Base-by-base conservation (phyloP, 2,888 invertebrate genomes). In the Galerucella nymphaeae region DNA sequence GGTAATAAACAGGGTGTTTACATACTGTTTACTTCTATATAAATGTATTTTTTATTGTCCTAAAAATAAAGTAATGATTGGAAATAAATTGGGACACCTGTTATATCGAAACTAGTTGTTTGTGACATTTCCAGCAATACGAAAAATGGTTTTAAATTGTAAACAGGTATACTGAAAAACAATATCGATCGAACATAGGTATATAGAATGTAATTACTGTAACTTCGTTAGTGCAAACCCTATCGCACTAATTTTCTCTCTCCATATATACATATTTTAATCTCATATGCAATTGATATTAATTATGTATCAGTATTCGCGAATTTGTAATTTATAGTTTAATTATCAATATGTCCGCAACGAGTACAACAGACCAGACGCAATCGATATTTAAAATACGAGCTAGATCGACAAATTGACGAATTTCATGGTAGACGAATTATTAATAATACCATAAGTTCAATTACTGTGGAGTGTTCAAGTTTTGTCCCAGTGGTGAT, bases 271-370 rank as follows among this genome's bases (percentile, higher is more conserved):
- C 53, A 53, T 53, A 53, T 53, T 53, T 53, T 53, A 53, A 53
- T 53, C 53, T 53, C 53, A 53, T 53, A 53, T 53, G 53, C 53
- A 53, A 53, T 53, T 53, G 53, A 53, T 53, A 53, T 53, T 53
- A 53, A 53, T 53, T 53, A 18, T 53, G 53, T 53, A 53, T 53
- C 53, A 53, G 53, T 53, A 18, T 53, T 53, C 16, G 53, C 11
- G 53, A 53, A 53, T 53, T 53, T 53, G 18, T 53, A 53, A 53
- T 53, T 53, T 53, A 18, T 53, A 53, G 53, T 53, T 53, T 53
- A 53, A 53, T 53, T 53, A 53, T 18, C 53, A 53, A 16, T 16
- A 53, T 53, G 18, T 53, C 16, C 16, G 53, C 18, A 53, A 53
- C 53, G 53, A 18, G 18, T 10, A 18, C 9, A 18, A 4, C 6